Evolutionary conservation across 2,888 invertebrate genomes (phyloP), one percentile per base, ranked within the genome.

Genomic region (Eupithecia tripunctaria): DNA sequence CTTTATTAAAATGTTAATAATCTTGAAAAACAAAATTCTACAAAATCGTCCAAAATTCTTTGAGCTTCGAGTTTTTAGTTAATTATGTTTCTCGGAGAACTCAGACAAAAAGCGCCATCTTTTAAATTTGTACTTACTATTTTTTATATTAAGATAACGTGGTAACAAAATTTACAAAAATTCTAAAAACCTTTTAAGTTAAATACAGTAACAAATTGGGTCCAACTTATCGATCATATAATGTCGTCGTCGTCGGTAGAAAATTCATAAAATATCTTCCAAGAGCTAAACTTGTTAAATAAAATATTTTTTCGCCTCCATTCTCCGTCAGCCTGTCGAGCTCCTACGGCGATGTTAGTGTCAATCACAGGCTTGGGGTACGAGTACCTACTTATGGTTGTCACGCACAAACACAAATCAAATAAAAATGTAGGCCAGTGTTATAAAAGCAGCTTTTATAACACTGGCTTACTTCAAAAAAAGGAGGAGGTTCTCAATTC

Each of bases 331-430:
- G 38, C 21, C 63, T n/a, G 32, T 3, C 32, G 32, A 63, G 38
- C 10, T n/a, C n/a, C 36, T 29, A 60, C 18, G 10, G 36, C 47
- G 21, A 51, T 51, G 47, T 51, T 10, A 63, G n/a, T 21, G 63
- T 38, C 32, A 63, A 63, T 63, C 63, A 36, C 63, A 63, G n/a
- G n/a, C 32, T 63, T 36, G 36, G 18, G 5, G 18, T 47, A 47
- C n/a, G 47, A 51, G 47, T 51, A 51, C 47, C 41, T 15, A 47
- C n/a, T 51, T 10, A 51, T 21, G 47, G 47, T 51, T 51, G 47
- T 51, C 47, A n/a, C 47, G 47, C 47, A 51, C 21, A 47, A 47
- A n/a, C 8, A 47, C 6, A 51, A 21, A 51, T 21, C n/a, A 21
- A 21, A 47, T n/a, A 8, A n/a, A 47, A 47, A 21, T n/a, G 2